These are phyloP conservation scores for Mantis religiosa DNA, from an alignment of 2,888 invertebrate species.

Conservation along the genomic window DNA sequence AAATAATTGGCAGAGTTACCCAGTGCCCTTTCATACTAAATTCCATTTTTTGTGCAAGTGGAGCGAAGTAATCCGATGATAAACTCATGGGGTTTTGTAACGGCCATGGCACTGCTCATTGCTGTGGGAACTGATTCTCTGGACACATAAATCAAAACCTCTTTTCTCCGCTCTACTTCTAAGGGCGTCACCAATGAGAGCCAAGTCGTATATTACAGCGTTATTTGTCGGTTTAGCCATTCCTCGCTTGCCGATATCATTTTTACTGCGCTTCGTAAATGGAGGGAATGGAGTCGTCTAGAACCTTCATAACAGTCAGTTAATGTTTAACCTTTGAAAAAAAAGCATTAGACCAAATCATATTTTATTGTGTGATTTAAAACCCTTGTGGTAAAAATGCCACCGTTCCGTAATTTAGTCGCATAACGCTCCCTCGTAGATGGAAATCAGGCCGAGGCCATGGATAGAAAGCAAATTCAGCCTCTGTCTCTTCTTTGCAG, in stretches of 20 bases:
- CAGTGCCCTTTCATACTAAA: not conserved
- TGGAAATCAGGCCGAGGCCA: no score
- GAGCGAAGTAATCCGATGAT: not conserved
- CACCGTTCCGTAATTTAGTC: no score
- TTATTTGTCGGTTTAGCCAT: not conserved
- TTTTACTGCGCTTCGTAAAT: not conserved
- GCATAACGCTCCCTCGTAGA: no score
- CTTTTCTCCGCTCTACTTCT: not conserved
- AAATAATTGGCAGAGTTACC: not conserved
- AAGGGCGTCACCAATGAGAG: not conserved
- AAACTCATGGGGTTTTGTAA: not conserved
- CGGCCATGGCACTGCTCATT: not conserved
- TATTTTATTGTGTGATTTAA: no score
- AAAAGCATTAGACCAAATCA: not conserved
- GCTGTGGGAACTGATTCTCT: not conserved
- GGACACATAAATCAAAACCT: not conserved
- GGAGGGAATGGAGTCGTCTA: not conserved
- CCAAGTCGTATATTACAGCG: not conserved
- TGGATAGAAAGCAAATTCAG: no score
- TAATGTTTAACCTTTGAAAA: not conserved
- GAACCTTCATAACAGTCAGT: not conserved
- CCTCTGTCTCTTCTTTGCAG: no score
- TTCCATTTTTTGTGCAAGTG: not conserved
- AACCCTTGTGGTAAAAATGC: no score
- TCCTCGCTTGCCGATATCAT: not conserved